These are phyloP conservation scores for Aporophyla nigra DNA, from an alignment of 2,888 invertebrate genomes.

Conservation along the genomic window DNA sequence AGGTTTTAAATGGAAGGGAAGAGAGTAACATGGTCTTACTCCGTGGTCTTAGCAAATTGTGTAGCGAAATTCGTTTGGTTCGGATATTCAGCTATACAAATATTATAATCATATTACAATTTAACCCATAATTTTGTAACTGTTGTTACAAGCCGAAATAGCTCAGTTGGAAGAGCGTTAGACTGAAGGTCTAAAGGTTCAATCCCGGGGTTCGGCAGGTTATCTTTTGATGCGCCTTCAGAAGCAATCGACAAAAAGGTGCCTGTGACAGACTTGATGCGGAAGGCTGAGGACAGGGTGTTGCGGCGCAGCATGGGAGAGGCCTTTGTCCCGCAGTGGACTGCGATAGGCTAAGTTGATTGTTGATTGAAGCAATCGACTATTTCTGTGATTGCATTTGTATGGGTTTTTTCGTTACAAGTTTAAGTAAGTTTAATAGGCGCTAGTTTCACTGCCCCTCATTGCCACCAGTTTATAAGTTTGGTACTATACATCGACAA, in stretches of 20 bases:
- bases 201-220: conserved; percentile 81
- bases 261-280: too few relatives aligned
- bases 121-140: neutral
- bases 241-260: too few relatives aligned
- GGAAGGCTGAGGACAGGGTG: too few relatives aligned
- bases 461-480: neutral
- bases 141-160: conserved; percentile 75
- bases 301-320: too few relatives aligned
- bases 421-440: neutral
- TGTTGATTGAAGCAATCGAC: too few relatives aligned
- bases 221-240: conserved; percentile 36
- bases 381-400: too few relatives aligned
- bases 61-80: neutral
- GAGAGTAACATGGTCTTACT: neutral
- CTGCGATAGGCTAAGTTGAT: too few relatives aligned
- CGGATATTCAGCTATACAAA: neutral
- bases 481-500: neutral
- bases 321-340: too few relatives aligned
- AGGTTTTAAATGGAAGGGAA: neutral
- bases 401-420: neutral
- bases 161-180: conserved; percentile 79
- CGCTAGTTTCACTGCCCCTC: too few relatives aligned
- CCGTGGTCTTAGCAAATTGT: too few relatives aligned
- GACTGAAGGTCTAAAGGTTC: conserved; percentile 68
- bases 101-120: neutral